A percentile compares a stretch with the other conserved stretches of the same genome.
Conservation (phyloP, 92 coral and sea anemone species). For the Diadumene lineata region DNA sequence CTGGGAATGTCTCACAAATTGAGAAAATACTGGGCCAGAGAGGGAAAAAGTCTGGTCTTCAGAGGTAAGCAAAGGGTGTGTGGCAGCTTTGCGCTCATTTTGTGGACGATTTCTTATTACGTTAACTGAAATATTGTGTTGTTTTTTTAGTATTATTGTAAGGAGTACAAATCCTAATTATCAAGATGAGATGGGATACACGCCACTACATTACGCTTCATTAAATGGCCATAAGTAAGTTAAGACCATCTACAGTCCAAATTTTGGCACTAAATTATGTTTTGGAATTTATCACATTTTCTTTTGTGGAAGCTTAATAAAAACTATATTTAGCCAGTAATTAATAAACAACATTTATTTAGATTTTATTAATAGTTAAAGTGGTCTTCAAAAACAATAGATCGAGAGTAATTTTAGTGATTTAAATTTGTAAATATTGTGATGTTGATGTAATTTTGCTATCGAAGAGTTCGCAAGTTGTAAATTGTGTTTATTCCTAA, state of each 20-base stretch:
- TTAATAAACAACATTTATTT: background rate
- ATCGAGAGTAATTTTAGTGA: background rate
- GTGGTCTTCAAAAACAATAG: background rate
- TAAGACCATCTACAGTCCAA: background rate
- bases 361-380: background rate
- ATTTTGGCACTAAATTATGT: background rate
- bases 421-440: background rate
- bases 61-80: slow-evolving; percentile 61
- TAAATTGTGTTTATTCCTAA: no score
- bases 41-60: slow-evolving; percentile 76
- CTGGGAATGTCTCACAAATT: slow-evolving; percentile 94
- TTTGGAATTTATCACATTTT: background rate
- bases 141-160: slow-evolving; percentile 62
- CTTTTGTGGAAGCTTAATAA: background rate
- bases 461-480: no score
- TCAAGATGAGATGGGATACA: slow-evolving; percentile 96
- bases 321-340: background rate
- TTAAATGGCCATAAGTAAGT: slow-evolving; percentile 87
- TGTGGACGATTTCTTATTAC: background rate
- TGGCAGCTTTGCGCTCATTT: background rate
- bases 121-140: background rate
- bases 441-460: background rate
- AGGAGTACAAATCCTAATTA: slow-evolving; percentile 78
- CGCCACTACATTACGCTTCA: slow-evolving; percentile 88
- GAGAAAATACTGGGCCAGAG: slow-evolving; percentile 90